Evolutionary conservation across 2,113 vertebrate genomes (phyloP).

Genomic region (Myodes glareolus): DNA sequence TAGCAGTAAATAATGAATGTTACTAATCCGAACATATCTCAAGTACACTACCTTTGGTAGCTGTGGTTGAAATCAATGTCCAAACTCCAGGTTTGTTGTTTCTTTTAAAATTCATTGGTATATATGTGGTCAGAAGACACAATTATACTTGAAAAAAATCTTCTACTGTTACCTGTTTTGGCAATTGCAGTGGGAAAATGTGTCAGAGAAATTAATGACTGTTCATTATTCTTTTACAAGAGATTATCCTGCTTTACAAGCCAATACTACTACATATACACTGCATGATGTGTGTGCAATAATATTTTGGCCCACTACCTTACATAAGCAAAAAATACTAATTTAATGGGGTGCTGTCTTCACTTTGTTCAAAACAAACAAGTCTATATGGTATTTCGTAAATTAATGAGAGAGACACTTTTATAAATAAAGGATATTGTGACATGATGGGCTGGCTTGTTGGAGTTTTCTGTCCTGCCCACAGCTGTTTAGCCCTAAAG

Average conservation of each 20-base stretch:
- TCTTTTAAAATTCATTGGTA: constrained; percentile 55
- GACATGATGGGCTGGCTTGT: too few relatives aligned
- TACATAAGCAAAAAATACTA: background rate
- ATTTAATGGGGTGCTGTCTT: background rate
- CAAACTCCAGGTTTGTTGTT: constrained; percentile 56
- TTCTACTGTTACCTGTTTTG: constrained; percentile 65
- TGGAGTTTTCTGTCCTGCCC: too few relatives aligned
- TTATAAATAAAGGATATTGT: too few relatives aligned
- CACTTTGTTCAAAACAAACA: background rate
- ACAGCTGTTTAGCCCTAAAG: too few relatives aligned
- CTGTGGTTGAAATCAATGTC: constrained; percentile 57
- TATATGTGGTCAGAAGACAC: constrained; percentile 72
- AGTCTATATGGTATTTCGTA: background rate
- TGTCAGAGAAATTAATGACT: constrained; percentile 73
- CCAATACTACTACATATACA: background rate
- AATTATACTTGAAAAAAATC: constrained; percentile 65
- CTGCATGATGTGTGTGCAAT: background rate
- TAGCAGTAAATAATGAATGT: constrained; percentile 76
- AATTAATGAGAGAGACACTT: background rate
- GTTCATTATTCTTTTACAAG: constrained; percentile 49
- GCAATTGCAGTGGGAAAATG: constrained; percentile 71
- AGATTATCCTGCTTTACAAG: constrained; percentile 50
- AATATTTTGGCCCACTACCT: background rate
- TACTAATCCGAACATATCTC: constrained; percentile 68
- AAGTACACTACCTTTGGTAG: constrained; percentile 60